Evolutionary conservation across 2,888 invertebrate genomes (phyloP), one percentile per base, ranked within the genome.

Genomic region (Drosophila maculinotata): DNA sequence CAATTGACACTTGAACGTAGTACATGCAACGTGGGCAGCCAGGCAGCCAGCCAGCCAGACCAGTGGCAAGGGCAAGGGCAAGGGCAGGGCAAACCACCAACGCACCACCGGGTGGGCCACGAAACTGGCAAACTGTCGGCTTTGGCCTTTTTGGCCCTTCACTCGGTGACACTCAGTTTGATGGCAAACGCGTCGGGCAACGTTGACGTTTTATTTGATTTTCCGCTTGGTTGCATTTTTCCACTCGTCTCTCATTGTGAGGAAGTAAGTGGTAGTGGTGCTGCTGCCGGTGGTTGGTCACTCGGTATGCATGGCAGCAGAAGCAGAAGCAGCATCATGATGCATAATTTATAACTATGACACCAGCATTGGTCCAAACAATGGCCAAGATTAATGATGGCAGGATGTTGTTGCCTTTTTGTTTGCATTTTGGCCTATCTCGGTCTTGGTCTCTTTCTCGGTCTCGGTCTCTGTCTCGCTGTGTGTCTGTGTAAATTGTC

Each of bases 131-230:
- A 28, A 30, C 59, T 14, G 70, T 54, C 67, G 51, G 69, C 69
- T 53, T 45, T 71, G 60, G 49, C 72, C 47, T 51, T 59, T 58
- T 62, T 68, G 51, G 63, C 57, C 72, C 57, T 57, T 58, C 56
- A 62, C 41, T 56, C 51, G 17, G 54, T 62, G 69, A 69, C 72
- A 71, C 62, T 62, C 60, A 52, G 73, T 54, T 57, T 60, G 59
- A 63, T 54, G 70, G 62, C 41, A 51, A 52, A 3, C 35, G 58
- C 60, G 60, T 51, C 63, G 63, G 64, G 48, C 36, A 56, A 67
- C 72, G 79, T 72, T 87, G 80, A 82, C 83, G 86, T 83, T 83
- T 86, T 83, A 87, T 87, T 88, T 88, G 88, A 87, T 87, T 87
- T 87, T 84, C 79, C 84, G 88, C 87, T 76, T 80, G 69, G 84